Evolutionary conservation across 2,797 vertebrate genomes (phyloP), one percentile per base, ranked within the genome.

Genomic region (Graptemys geographica): DNA sequence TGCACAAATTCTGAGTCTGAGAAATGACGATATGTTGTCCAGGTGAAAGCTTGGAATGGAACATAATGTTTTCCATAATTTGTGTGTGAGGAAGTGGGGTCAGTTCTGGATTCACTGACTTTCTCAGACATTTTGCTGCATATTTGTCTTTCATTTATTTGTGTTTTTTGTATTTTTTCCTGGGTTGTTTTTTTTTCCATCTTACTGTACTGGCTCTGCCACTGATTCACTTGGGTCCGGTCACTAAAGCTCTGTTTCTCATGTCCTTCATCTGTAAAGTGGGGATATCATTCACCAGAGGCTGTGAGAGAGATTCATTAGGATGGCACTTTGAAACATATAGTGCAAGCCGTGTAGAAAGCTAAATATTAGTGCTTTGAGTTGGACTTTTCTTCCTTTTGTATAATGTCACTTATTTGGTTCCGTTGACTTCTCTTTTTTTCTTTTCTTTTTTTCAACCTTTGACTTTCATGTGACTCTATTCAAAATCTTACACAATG

Each of bases 1-100:
- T 11, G 33, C 33, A 47, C 3, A 81, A n/a, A 51, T 87, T 86
- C 1, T 0, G 0, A 0, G 57, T 0, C 0, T 51, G 79, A 87
- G 79, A 28, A 27, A 49, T 28, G 25, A 31, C 15, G 8, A 49
- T 78, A 49, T 49, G 52, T 85, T 28, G 23, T 31, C 16, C 47
- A 78, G 84, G 52, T 18, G 11, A 81, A 85, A 72, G 56, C 53
- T 88, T 81, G 56, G 51, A 56, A 53, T 84, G 3, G 0, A 51
- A 69, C 37, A 78, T 55, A 9, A 8, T 69, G 33, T 62, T 92
- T 51, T 89, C 1, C 0, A 10, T 82, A 81, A 79, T 0, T 0
- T 21, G 10, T 1, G 0, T 21, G 21, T 12, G 55, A 13, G 6
- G 23, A 27, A 59, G 55, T 31, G 11, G 76, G 23, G 0, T 13